Base-by-base conservation (phyloP, 2,797 vertebrate species). In the Sebastes paucispinis region DNA sequence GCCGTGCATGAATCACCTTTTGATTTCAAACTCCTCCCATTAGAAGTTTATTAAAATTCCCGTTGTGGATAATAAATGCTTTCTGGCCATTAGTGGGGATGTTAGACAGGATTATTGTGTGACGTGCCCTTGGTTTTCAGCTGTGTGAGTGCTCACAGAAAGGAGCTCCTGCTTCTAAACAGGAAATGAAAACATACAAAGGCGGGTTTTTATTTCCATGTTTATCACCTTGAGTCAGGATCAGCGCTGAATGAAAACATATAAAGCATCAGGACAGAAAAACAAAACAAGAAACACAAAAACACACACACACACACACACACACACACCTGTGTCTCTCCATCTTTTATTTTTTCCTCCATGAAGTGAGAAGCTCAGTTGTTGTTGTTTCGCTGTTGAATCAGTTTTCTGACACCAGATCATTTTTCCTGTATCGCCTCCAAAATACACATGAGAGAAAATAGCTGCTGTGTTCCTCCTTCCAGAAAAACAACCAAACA, bases 221-320 rank as follows among this genome's bases (percentile, higher is more conserved):
- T 91, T 90, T 88, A 91, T 92, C 86, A 91, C 88, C 88, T 89
- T 90, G 88, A 93, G 81, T 91, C 82, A 43, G 80, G 73, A 88
- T 87, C 80, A 69, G 84, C 75, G 0, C 80, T 8, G 8, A 62
- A 86, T 85, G 81, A 87, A 89, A 83, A 85, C 71, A 73, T 31
- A 83, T 69, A 80, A 89, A 86, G 81, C 77, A 69, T 79, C 54
- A 64, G 66, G 76, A 55, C 2, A 77, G 63, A 69, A 74, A 87
- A 87, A 79, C 73, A 73, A 89, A 84, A 84, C 67, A 55, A 13
- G 50, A 81, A 73, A 78, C n/a, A 27, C 25, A 64, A 36, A 34
- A 11, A 25, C 25, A 75, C 80, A 79, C 69, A 29, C 52, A 66
- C 81, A 79, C 85, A 59, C 57, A 27, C 25, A 25, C 25, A 75